Evolutionary conservation across 2,113 vertebrate species (phyloP).

Genomic region (Grammomys dolichurus): DNA sequence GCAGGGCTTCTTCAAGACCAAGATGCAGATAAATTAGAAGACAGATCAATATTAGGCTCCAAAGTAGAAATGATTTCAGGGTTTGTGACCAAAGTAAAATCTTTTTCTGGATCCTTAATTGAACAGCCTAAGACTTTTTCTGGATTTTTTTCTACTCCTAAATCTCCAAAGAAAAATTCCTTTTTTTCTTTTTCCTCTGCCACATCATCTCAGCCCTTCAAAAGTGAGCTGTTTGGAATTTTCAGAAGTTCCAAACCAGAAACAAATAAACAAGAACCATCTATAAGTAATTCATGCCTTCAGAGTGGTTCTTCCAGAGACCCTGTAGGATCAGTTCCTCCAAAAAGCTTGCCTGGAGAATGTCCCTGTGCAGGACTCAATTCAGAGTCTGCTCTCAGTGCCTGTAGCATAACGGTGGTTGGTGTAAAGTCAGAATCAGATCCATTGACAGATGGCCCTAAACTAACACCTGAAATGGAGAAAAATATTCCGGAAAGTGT

Average conservation of each 20-base stretch:
- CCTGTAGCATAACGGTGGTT: constrained; percentile 29
- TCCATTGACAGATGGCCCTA: constrained; percentile 59
- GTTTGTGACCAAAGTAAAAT: constrained; percentile 93
- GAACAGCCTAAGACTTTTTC: constrained; percentile 89
- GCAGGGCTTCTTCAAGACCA: constrained; percentile 65
- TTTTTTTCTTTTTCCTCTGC: constrained; percentile 88
- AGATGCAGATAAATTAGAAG: constrained; percentile 83
- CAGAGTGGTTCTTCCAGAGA: constrained; percentile 66
- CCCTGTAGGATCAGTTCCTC: neutral
- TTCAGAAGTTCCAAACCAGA: constrained; percentile 88
- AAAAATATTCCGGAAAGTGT: constrained; percentile 44
- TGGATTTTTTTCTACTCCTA: constrained; percentile 90
- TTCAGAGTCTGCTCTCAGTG: constrained; percentile 39
- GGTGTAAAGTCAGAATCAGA: constrained; percentile 55
- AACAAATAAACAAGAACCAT: constrained; percentile 78
- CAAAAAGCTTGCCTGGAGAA: constrained; percentile 49
- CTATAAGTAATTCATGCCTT: constrained; percentile 70
- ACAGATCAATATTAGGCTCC: constrained; percentile 88
- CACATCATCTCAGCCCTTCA: constrained; percentile 86
- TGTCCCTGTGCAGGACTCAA: neutral
- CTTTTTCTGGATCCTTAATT: constrained; percentile 87
- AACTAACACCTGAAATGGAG: constrained; percentile 53
- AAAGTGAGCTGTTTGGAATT: constrained; percentile 91
- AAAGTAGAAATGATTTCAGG: constrained; percentile 92
- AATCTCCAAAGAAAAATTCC: constrained; percentile 89